Base-by-base conservation (phyloP, 1,140 invertebrate species). In the Potamilus streckersoni region DNA sequence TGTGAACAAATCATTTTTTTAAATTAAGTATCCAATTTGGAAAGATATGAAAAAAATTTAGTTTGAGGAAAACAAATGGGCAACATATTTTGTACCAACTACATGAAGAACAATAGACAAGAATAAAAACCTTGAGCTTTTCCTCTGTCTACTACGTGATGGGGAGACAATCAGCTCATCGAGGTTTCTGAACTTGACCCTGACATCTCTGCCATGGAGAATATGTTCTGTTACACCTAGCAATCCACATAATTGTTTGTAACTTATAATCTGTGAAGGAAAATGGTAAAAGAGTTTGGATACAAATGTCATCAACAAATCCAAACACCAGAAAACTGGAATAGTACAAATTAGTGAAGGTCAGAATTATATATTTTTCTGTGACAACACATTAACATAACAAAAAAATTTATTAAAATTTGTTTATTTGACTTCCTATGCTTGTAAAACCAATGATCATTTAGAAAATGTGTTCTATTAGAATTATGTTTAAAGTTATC, bases 121-220 rank as follows among this genome's bases (percentile, higher is more conserved):
- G 19, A 15, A 11, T 63, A 65, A 62, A 62, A 64, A 76, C 70
- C 68, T 74, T 69, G 71, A 72, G 75, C 57, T 66, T 59, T 71
- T 78, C 19, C 69, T 67, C 27, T 38, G 38, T 38, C 83, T 83
- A 59, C 83, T 84, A 20, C 84, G 71, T 5, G 80, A 83, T 3
- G 87, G 87, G 31, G 87, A 88, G 56, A 86, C 76, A 38, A 88
- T 88, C 1, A 88, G 83, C 67, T 87, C 84, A 65, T 87, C 83
- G 56, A 80, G 78, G 64, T 86, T 86, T 20, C 81, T 81, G 71
- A 86, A 85, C 66, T 80, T 80, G 8, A 84, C 78, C n/a, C 78
- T 80, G 65, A 83, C 81, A 55, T 86, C 80, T 27, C 74, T 66
- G 2, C 81, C 84, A 61, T 82, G 80, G 2, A 81, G 76, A 17